Evolutionary conservation across 2,113 vertebrate species (phyloP).

Genomic region (Sarotherodon lohbergeri): DNA sequence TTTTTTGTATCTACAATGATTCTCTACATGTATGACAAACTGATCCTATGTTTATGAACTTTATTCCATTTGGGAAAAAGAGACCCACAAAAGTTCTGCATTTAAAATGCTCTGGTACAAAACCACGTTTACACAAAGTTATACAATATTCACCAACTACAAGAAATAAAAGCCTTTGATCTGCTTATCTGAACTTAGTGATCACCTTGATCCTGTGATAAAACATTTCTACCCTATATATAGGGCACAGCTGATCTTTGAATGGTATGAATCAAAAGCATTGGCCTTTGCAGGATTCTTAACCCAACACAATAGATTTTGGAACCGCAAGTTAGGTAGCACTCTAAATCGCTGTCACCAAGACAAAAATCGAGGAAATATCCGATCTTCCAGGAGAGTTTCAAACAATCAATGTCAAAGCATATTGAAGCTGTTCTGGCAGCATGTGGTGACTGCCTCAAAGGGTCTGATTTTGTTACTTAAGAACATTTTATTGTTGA

Average conservation of each 20-base stretch:
- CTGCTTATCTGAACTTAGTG: not conserved
- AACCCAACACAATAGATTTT: not conserved
- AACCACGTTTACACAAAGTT: not conserved
- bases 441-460: not conserved
- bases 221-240: not conserved
- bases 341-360: not conserved
- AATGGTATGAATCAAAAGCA: not conserved
- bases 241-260: not conserved
- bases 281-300: not conserved
- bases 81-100: not conserved
- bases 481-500: not conserved
- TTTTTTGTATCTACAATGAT: too few species aligned
- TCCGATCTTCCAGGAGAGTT: not conserved
- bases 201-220: not conserved
- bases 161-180: not conserved
- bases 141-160: not conserved
- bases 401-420: not conserved
- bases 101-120: not conserved
- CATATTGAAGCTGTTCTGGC: accelerated
- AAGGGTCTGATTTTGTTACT: not conserved
- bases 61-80: too few species aligned
- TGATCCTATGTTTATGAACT: too few species aligned
- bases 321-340: not conserved
- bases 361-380: not conserved
- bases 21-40: too few species aligned